These are phyloP conservation scores for Hirundichthys speculiger DNA, from an alignment of 2,113 vertebrate species.

Conservation along the genomic window DNA sequence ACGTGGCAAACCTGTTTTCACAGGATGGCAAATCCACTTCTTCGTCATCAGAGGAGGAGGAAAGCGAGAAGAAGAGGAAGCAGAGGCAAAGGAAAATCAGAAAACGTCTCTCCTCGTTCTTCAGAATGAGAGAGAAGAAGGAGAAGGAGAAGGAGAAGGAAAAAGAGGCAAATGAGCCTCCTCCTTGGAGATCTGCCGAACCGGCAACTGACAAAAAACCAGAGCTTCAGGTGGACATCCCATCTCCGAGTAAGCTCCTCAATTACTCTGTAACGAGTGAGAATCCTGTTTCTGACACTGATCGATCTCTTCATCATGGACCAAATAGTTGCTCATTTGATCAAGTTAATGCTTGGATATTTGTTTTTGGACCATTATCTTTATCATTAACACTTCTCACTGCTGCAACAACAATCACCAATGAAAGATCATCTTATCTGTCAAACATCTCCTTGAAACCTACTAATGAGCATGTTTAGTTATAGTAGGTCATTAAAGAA, in stretches of 20 bases:
- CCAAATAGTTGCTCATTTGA: too few species aligned
- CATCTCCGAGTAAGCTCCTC: conserved; percentile 68
- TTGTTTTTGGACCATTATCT: too few species aligned
- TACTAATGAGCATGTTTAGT: too few species aligned
- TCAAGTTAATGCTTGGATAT: too few species aligned
- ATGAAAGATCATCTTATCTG: too few species aligned
- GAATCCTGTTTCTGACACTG: too few species aligned
- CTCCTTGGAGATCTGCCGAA: conserved; percentile 24
- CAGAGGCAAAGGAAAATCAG: conserved; percentile 56
- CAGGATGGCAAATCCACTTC: conserved; percentile 50
- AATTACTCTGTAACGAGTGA: too few species aligned
- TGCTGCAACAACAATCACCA: too few species aligned
- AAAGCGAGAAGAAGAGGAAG: conserved; percentile 60
- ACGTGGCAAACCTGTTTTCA: background rate
- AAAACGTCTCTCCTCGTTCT: conserved; percentile 52
- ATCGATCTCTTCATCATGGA: too few species aligned
- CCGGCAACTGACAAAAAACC: background rate
- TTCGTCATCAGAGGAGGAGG: conserved; percentile 72
- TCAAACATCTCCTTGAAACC: too few species aligned
- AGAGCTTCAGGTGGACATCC: fast-evolving
- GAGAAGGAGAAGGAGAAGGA: conserved; percentile 52
- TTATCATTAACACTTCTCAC: too few species aligned
- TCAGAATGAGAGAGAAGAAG: conserved; percentile 49
- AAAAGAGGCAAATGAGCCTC: conserved; percentile 10
- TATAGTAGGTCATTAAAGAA: too few species aligned